These are phyloP conservation scores for Muschampia plurimacula DNA, from an alignment of 2,888 invertebrate genomes.

Conservation along the genomic window DNA sequence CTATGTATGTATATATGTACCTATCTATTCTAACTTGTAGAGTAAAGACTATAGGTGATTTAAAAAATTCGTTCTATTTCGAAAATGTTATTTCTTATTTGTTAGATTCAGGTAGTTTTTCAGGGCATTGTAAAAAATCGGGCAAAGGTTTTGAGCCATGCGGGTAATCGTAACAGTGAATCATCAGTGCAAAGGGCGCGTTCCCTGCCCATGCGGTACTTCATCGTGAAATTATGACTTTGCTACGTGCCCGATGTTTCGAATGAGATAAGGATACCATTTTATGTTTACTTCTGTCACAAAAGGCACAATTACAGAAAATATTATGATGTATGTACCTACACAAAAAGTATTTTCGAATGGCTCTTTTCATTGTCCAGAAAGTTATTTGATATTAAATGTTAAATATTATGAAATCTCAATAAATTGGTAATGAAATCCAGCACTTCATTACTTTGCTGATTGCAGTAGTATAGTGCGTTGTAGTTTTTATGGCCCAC, in stretches of 20 bases:
- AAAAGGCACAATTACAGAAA: conserved; percentile 66
- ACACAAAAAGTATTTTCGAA: conserved; percentile 34
- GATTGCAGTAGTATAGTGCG: too few relatives aligned
- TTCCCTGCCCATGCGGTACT: conserved; percentile 70
- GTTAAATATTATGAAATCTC: background rate
- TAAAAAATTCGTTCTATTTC: background rate
- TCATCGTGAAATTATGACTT: conserved; percentile 79
- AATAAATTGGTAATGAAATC: too few relatives aligned
- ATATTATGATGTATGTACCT: conserved; percentile 46
- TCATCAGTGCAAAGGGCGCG: conserved; percentile 74
- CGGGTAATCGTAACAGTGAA: conserved; percentile 72
- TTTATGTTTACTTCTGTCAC: conserved; percentile 70
- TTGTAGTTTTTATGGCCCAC: too few relatives aligned
- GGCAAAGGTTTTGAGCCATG: conserved; percentile 48
- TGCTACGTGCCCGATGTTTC: conserved; percentile 78
- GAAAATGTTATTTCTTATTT: background rate
- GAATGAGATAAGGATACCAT: conserved; percentile 77
- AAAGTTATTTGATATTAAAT: background rate
- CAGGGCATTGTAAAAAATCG: conserved; percentile 25
- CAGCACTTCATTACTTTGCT: too few relatives aligned
- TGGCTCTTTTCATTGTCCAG: conserved; percentile 8
- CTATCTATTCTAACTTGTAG: background rate
- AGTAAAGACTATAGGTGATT: background rate
- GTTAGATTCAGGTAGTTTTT: conserved; percentile 11
- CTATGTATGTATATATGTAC: background rate